phyloP scores from a whole-genome alignment of 2,113 vertebrate genomes.

The Bubo scandiacus region DNA sequence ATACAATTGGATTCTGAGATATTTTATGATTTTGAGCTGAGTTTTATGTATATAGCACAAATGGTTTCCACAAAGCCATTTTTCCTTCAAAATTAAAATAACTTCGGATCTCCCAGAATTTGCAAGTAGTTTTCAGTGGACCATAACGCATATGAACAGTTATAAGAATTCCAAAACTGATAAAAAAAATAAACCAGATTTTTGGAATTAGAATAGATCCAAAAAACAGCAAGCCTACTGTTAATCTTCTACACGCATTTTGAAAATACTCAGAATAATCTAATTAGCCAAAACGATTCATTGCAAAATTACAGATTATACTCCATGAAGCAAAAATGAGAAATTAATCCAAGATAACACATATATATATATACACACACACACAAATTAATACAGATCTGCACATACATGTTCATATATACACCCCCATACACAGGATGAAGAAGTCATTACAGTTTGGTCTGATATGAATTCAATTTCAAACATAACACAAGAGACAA shows the following conservation, averaged over 20 bases:
- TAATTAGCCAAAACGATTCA: background rate
- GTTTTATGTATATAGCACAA: background rate
- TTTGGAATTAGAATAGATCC: background rate
- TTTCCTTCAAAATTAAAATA: background rate
- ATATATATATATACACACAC: fast-evolving
- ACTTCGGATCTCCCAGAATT: background rate
- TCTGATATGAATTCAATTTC: background rate
- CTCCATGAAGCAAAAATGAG: background rate
- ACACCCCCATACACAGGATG: background rate
- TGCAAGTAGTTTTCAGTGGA: background rate
- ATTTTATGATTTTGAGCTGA: background rate
- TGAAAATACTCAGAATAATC: background rate
- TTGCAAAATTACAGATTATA: background rate
- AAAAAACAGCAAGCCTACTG: background rate
- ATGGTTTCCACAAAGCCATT: background rate
- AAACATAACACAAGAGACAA: background rate
- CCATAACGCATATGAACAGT: background rate
- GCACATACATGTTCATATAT: background rate
- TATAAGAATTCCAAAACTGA: background rate
- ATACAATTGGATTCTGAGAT: background rate
- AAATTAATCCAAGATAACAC: background rate
- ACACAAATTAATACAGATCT: background rate
- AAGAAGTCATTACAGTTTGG: background rate
- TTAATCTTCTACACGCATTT: background rate
- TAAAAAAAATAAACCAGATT: background rate